These are phyloP conservation scores for Heliconius himera DNA, from an alignment of 1,140 invertebrate species.

Conservation along the genomic window DNA sequence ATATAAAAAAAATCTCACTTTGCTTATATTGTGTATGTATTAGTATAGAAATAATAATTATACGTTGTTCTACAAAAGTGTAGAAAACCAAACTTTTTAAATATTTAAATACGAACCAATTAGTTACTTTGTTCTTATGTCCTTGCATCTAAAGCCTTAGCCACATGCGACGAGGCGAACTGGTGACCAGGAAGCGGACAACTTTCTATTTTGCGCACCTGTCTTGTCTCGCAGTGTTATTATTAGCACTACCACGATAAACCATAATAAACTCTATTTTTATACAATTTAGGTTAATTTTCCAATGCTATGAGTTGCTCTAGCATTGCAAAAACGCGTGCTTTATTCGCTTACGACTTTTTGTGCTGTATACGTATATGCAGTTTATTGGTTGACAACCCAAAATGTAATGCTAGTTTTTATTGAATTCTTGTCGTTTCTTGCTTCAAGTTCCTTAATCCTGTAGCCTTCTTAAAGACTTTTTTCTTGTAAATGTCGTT, in stretches of 20 bases:
- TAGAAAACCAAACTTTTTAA: neutral
- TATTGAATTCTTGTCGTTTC: neutral
- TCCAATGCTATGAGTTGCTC: constrained; percentile 32
- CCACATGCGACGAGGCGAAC: constrained; percentile 67
- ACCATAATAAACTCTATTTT: constrained; percentile 47
- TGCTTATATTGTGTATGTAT: no score
- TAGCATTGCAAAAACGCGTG: constrained; percentile 38
- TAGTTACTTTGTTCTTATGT: constrained; percentile 39
- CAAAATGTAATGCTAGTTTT: constrained; percentile 2
- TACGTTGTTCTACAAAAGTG: neutral
- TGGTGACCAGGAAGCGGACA: constrained; percentile 77
- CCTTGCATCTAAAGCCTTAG: constrained; percentile 61
- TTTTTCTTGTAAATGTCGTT: neutral
- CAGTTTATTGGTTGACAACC: constrained; percentile 11
- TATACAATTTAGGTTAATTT: constrained; percentile 41
- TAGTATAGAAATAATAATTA: neutral
- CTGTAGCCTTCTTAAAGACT: neutral
- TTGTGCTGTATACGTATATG: constrained; percentile 22
- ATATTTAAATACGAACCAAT: constrained; percentile 6
- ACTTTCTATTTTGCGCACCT: constrained; percentile 80
- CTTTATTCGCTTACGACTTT: constrained; percentile 28
- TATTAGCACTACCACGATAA: constrained; percentile 44
- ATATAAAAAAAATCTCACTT: no score
- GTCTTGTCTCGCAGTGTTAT: constrained; percentile 66
- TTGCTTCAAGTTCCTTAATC: neutral